Base-by-base conservation (phyloP, 1,140 invertebrate species). In the Lepidotrigona ventralis region DNA sequence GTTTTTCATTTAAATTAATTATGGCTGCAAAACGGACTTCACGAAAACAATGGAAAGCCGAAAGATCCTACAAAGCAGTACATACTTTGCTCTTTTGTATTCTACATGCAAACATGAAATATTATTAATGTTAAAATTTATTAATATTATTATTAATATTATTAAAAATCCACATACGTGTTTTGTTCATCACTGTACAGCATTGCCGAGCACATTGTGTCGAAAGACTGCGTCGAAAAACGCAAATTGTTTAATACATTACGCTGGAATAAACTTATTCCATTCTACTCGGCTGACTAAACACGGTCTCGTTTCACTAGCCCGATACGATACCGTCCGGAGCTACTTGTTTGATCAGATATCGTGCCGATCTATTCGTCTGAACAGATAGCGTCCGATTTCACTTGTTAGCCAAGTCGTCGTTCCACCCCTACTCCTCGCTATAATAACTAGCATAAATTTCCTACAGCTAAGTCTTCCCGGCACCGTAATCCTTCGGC, bases 341-440 rank as follows among this genome's bases (percentile, higher is more conserved):
- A 58, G 17, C 73, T 64, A 76, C 74, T 76, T 51, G 74, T 15
- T 26, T 3, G 46, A 77, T 77, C 75, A 68, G 75, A 77, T 68
- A 77, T 51, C 26, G 12, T 2, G 17, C 12, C 17, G 26, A 46
- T 29, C 75, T 66, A 77, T 54, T 53, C 75, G 64, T 81, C 70
- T 66, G 21, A 2, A 70, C 15, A 39, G 46, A 54, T 63, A 66
- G 39, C 58, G 51, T 33, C 58, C 19, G 72, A 26, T 66, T 74
- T 60, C 23, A 74, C 58, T 72, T 73, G 72, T 75, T 72, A 4
- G 53, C 5, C 29, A 17, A 68, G 21, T 75, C 33, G 21, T 75
- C 19, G 51, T 64, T 15, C 46, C 26, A 53, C 46, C 53, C 19
- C 23, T 75, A 21, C 51, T 23, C 17, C 2, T 2, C 53, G 23